These are phyloP conservation scores for Eristalis arbustorum DNA, from an alignment of 2,888 invertebrate species.

Conservation along the genomic window DNA sequence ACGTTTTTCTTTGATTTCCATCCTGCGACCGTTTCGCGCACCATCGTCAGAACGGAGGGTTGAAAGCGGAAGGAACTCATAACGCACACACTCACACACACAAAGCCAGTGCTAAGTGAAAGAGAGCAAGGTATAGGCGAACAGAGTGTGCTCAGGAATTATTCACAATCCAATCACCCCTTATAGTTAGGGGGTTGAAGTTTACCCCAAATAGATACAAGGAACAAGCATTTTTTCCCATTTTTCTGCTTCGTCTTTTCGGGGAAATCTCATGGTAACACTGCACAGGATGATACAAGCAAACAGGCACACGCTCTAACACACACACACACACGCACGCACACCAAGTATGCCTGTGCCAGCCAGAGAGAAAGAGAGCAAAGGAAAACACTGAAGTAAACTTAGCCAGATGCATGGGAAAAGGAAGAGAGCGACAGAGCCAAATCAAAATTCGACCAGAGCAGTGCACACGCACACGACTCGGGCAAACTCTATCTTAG, in stretches of 20 bases:
- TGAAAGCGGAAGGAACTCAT: not conserved
- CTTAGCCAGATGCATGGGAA: not conserved
- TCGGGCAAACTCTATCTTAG: not conserved
- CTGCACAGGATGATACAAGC: not conserved
- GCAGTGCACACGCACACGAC: not conserved
- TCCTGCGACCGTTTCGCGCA: not conserved
- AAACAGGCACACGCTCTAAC: not conserved
- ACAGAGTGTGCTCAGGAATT: not conserved
- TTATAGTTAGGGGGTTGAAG: conserved; percentile 28
- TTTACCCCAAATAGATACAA: not conserved
- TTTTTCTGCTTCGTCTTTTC: too few species aligned
- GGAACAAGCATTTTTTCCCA: not conserved
- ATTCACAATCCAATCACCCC: not conserved
- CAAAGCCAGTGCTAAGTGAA: not conserved
- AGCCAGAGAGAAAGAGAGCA: too few species aligned
- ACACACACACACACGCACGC: not conserved
- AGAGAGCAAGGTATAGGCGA: not conserved
- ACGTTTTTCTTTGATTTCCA: not conserved
- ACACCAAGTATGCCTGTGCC: too few species aligned
- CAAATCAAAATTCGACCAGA: not conserved
- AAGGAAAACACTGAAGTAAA: not conserved
- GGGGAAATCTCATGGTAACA: conserved; percentile 11
- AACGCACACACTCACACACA: not conserved
- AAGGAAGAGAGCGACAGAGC: not conserved
- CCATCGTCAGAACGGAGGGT: not conserved